Evolutionary conservation across 2,888 invertebrate species (phyloP), one percentile per base, ranked within the genome.

Genomic region (Dendrolimus pini): DNA sequence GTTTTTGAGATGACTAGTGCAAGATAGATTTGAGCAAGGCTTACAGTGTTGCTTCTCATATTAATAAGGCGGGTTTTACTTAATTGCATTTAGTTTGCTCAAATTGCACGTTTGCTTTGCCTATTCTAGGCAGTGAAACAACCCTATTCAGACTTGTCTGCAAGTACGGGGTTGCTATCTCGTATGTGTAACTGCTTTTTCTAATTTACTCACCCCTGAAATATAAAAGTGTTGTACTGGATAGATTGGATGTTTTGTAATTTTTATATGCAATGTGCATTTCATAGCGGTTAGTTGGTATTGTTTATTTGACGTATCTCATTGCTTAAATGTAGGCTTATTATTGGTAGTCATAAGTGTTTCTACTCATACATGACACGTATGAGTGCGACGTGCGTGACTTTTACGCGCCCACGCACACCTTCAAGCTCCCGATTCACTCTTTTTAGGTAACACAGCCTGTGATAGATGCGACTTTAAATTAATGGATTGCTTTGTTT

Each of bases 271-370:
- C 13, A 55, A 55, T 41, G 30, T 30, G 30, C 6, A 30, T 30
- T 30, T 30, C 2, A 47, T 47, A 47, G 47, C 9, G 9, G 9
- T 10, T 47, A 47, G 47, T 47, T 47, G 9, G 47, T 10, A 47
- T 47, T 47, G 47, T 41, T 42, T 55, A 42, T 42, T 55, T 42
- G 41, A 41, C 41, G 13, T n/a, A 55, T 41, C 42, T 9, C 13
- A 42, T 54, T 8, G 54, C 9, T n/a, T 54, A 54, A 54, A 13
- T 12, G 13, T 52, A 52, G 6, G 30, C 30, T 30, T 30, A 30
- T 30, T 30, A 30, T 30, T 30, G 6, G 6, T 30, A 30, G 3
- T 6, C 30, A 30, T 30, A 70, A 70, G 66, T 71, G 68, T 72
- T 69, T 58, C 59, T 60, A 61, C 56, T 54, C 30, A 30, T 30